These are phyloP conservation scores for Drosophila willistoni DNA, from an alignment of 1,140 invertebrate species.

Conservation along the genomic window DNA sequence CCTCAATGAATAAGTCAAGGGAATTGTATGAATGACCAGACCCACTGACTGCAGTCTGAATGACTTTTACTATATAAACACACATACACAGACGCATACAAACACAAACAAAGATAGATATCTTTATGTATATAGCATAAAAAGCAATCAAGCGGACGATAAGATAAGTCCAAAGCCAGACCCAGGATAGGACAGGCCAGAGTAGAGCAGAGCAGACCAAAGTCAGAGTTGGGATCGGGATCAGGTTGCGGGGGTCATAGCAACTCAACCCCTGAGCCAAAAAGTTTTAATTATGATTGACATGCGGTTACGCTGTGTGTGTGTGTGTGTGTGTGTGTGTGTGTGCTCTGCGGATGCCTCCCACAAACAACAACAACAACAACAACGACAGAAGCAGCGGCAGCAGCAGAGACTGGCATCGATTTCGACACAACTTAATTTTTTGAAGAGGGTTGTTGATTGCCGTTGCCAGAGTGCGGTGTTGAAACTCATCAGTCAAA, in stretches of 20 bases:
- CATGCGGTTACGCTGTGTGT: slow-evolving; percentile 62
- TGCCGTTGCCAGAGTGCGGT: slow-evolving; percentile 51
- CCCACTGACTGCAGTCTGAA: slow-evolving; percentile 34
- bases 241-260: not conserved
- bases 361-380: slow-evolving; percentile 12
- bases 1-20: slow-evolving; percentile 44
- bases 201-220: not conserved
- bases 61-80: slow-evolving; percentile 18
- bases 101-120: not conserved
- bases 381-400: not conserved
- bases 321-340: slow-evolving; percentile 35
- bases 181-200: not conserved
- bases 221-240: not conserved
- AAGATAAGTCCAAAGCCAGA: slow-evolving; percentile 63
- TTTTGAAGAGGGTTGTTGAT: slow-evolving; percentile 77
- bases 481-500: slow-evolving; percentile 78
- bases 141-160: slow-evolving; percentile 73
- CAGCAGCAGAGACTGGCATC: slow-evolving; percentile 49
- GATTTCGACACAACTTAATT: slow-evolving; percentile 80
- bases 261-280: slow-evolving; percentile 15
- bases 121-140: slow-evolving; percentile 43
- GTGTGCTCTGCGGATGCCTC: slow-evolving; percentile 5
- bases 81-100: slow-evolving; percentile 15
- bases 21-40: slow-evolving; percentile 56
- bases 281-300: slow-evolving; percentile 81